Base-by-base conservation (phyloP, 2,888 invertebrate genomes). In the Chrysolina oricalcia region DNA sequence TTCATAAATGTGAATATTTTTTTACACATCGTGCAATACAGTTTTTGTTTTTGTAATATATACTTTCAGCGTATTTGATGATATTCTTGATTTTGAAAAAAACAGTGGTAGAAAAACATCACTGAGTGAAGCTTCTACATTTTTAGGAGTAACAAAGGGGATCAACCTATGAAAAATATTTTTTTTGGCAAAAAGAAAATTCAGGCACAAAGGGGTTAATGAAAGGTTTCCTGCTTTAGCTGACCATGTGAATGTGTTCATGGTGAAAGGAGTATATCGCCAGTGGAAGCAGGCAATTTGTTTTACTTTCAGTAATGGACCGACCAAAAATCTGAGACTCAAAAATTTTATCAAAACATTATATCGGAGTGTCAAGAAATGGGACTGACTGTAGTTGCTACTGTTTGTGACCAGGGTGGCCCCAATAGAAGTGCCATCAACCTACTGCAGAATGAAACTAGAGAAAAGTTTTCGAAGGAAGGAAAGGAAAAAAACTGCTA, bases 331-430 rank as follows among this genome's bases (percentile, higher is more conserved):
- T 13, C n/a, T n/a, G n/a, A n/a, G n/a, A n/a, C 17, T 67, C 19
- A 67, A 67, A 6, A 27, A 15, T 67, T 50, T 67, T 15, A 23
- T 67, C 13, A 17, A 67, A 27, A 23, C 15, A n/a, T 50, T 23
- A 67, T 50, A 23, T 27, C 23, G 15, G n/a, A 67, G 13, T 67
- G 67, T 19, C 75, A 69, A 50, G 66, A 56, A 40, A 73, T 75
- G 64, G 81, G 81, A 8, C 65, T 81, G 53, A 75, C n/a, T 15
- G 70, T 78, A 53, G 46, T 79, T 23, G 76, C 74, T 6, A 76
- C 76, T 21, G 74, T 81, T 40, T 81, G 81, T 75, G 81, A 81
- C 64, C 80, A 81, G 71, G 73, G 70, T 40, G 56, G 59, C 8
- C 15, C 70, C 5, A 76, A 76, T 62, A 27, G 23, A 46, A 27